Evolutionary conservation across 2,797 vertebrate genomes (phyloP), one percentile per base, ranked within the genome.

Genomic region (Sternarchorhynchus goeldii): DNA sequence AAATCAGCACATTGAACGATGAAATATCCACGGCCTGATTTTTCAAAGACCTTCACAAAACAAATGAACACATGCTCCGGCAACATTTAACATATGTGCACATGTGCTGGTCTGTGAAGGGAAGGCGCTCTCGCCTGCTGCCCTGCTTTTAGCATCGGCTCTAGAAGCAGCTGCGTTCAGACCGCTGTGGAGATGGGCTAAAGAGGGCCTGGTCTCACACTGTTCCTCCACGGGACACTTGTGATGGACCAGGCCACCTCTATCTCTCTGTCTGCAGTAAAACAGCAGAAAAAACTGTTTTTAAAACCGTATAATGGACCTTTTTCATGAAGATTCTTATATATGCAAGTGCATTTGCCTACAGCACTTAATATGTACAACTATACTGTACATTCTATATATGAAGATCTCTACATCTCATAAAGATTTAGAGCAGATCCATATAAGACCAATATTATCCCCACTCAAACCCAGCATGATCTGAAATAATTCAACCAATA

Each of bases 261-360:
- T 89, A 87, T 90, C 41, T 83, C 65, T 63, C 68, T 91, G 89
- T 91, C 90, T 90, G 84, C 83, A 83, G 65, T 87, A 87, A 82
- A 83, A 86, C 4, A 88, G 86, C 85, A 85, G 65, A 73, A n/a
- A 81, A 50, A n/a, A 81, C 45, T 75, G 78, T 84, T 78, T 83
- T 85, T 84, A 86, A 88, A 72, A 73, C 88, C 76, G 76, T 39
- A 77, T 68, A 60, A 63, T 21, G 74, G 75, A 84, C 76, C 78
- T 79, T 83, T 83, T 68, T 83, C 64, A 72, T 36, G 14, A 34
- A 65, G 34, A 57, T 72, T 72, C 18, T 18, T 62, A 72, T 72
- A 78, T 72, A 64, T 72, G 32, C 58, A 77, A 50, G 34, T 77
- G 58, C 36, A 78, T 71, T 57, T 64, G 50, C 45, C 53, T 34